Percentiles rank a stretch among this genome's conserved stretches.
These are phyloP conservation scores for Fukomys damarensis DNA, from an alignment of 2,113 vertebrate genomes.

Conservation along the genomic window DNA sequence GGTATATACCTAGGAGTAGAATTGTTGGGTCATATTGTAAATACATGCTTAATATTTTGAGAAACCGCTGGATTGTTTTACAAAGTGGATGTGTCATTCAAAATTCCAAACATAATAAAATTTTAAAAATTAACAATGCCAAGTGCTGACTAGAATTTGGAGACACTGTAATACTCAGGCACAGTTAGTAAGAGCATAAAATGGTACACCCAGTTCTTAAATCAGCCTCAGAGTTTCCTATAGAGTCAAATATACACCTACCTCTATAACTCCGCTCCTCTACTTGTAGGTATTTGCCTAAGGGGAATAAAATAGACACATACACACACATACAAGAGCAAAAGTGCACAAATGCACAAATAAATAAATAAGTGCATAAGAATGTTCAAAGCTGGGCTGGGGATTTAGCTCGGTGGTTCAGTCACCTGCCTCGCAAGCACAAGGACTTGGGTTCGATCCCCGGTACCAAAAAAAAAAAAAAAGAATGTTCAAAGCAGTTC, in stretches of 20 bases:
- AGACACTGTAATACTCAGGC: not conserved
- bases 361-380: not conserved
- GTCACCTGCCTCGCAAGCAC: too few species aligned
- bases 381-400: not conserved
- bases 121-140: not conserved
- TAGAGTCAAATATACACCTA: not conserved
- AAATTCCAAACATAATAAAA: not conserved
- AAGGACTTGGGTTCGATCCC: too few species aligned
- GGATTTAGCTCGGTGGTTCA: too few species aligned
- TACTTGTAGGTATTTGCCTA: not conserved
- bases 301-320: not conserved
- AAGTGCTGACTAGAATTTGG: not conserved
- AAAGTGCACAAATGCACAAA: not conserved
- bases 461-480: too few species aligned
- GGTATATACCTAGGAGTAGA: not conserved
- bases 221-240: not conserved
- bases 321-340: too few species aligned
- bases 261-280: not conserved
- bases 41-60: not conserved
- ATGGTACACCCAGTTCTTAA: not conserved
- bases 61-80: not conserved
- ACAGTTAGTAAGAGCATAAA: not conserved
- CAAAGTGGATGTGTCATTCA: not conserved
- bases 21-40: not conserved
- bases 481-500: not conserved